Base-by-base conservation (phyloP, 2,797 vertebrate genomes). In the Acestrorhynchus altus region DNA sequence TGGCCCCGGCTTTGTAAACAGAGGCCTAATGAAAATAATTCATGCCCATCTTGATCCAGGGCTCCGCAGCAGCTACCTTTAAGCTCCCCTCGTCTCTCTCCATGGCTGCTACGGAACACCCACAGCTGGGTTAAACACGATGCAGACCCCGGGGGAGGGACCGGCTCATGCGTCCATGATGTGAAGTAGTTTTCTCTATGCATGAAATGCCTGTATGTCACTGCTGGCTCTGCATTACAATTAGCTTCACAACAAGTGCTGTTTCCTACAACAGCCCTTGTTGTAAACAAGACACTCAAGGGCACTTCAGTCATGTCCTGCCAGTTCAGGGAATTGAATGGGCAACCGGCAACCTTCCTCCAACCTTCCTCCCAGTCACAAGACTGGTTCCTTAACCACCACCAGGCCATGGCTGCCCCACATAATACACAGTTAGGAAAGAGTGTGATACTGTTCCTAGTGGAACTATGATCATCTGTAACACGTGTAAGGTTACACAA, bases 21-120 rank as follows among this genome's bases (percentile, higher is more conserved):
- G 60, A 73, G 47, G 18, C 44, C 78, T 79, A 76, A 83, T 81
- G 59, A 81, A 82, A 85, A 81, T 74, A 81, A 74, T 67, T 61
- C 77, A 75, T 71, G 74, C 56, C 61, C 56, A 64, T 69, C 72
- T 78, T 79, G 39, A 72, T 80, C 49, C 73, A 40, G 35, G 61
- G 67, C 52, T 65, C 66, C 28, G 49, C 15, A 8, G 28, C 39
- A 57, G 46, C 47, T 24, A 56, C 8, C 9, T 72, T 47, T 22
- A 51, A 16, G 61, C 28, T 31, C 73, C 72, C 60, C 16, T 20
- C 6, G 46, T 56, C 24, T 31, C 42, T 64, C 24, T 70, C 49
- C n/a, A 20, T 22, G 12, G 40, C 72, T 15, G 31, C 0, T 71
- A 22, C 47, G 39, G 67, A 74, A 54, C 31, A 52, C 51, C 31